These are phyloP conservation scores for Nilaparvata lugens DNA, from an alignment of 1,140 invertebrate genomes.

Conservation along the genomic window DNA sequence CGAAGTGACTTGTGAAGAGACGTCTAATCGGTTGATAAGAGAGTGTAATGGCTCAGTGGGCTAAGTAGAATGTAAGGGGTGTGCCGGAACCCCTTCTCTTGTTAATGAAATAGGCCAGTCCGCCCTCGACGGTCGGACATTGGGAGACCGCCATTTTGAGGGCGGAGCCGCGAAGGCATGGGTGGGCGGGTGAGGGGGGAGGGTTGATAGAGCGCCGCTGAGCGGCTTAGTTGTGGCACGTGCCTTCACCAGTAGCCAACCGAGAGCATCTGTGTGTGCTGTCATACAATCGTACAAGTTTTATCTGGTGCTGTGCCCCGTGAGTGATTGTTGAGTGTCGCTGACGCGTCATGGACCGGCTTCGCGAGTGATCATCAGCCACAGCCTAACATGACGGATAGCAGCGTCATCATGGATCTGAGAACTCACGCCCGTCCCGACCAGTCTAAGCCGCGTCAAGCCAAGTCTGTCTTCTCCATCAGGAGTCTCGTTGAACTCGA, in stretches of 20 bases:
- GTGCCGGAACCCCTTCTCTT: not conserved
- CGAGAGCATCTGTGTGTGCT: not conserved
- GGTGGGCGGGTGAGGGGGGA: not conserved
- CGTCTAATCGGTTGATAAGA: too few relatives aligned
- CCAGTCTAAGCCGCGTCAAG: constrained; percentile 14
- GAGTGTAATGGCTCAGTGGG: too few relatives aligned
- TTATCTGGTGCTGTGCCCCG: too few relatives aligned
- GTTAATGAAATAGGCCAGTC: not conserved
- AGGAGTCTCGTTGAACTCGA: constrained; percentile 25
- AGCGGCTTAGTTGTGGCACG: not conserved
- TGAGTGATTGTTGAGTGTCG: too few relatives aligned
- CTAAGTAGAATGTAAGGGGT: too few relatives aligned
- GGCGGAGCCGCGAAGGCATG: not conserved
- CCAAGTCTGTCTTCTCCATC: constrained; percentile 27
- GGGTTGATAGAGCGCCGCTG: not conserved
- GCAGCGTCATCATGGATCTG: constrained; percentile 18
- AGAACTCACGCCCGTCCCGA: constrained; percentile 13
- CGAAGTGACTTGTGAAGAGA: too few relatives aligned
- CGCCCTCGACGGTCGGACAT: not conserved
- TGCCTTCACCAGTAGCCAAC: not conserved
- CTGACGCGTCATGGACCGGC: too few relatives aligned
- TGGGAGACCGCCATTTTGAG: not conserved
- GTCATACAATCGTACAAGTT: too few relatives aligned
- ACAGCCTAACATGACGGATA: not conserved
- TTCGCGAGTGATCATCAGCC: too few relatives aligned